A percentile compares a stretch with the other conserved stretches of the same genome.
phyloP scores from a whole-genome alignment of 2,113 vertebrate genomes.

The Panurus biarmicus region DNA sequence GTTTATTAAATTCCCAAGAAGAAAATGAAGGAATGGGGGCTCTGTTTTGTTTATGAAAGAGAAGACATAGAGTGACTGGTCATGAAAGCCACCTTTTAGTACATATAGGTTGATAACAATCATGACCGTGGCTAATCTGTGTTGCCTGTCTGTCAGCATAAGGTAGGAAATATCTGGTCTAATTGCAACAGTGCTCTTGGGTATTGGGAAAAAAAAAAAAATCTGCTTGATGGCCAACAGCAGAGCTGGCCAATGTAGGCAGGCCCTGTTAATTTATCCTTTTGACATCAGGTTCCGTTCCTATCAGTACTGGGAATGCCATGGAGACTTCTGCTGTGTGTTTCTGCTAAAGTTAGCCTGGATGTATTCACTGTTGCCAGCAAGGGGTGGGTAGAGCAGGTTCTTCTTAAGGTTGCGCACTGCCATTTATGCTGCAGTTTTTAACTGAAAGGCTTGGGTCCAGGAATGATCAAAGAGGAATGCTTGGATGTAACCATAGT shows the following conservation, averaged over 20 bases:
- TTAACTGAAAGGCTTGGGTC: background rate
- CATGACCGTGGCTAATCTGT: background rate
- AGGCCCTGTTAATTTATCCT: background rate
- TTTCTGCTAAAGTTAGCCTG: background rate
- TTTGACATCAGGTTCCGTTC: rapidly evolving
- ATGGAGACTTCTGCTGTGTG: background rate
- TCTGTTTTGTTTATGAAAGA: background rate
- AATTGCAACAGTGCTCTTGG: background rate
- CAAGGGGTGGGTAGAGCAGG: background rate
- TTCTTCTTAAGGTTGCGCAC: rapidly evolving
- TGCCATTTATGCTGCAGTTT: background rate
- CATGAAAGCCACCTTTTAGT: background rate
- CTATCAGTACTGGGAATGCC: rapidly evolving
- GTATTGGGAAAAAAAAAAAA: background rate
- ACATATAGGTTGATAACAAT: background rate
- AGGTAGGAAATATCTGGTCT: background rate
- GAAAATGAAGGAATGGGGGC: background rate
- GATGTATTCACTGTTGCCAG: background rate
- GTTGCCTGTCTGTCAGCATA: background rate
- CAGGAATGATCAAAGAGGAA: background rate
- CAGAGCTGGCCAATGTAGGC: background rate
- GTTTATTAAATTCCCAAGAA: background rate
- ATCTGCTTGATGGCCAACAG: background rate
- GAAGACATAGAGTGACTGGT: background rate
- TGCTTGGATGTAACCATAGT: background rate